Evolutionary conservation across 1,140 invertebrate species (phyloP).

Genomic region (Cyclargus thomasi): DNA sequence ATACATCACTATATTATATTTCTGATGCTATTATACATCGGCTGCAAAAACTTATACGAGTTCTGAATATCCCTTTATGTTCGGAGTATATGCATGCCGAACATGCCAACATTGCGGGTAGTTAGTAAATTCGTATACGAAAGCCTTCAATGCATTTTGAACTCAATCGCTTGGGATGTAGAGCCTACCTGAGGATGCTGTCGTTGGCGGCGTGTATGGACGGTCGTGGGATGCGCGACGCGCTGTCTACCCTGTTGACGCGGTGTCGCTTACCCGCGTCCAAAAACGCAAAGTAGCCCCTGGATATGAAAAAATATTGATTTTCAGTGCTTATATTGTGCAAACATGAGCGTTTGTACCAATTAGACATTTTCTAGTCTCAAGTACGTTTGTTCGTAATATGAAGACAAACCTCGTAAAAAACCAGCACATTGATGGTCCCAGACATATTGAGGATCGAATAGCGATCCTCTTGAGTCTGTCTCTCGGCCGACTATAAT

Average conservation of each 20-base stretch:
- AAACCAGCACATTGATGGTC: too few species aligned
- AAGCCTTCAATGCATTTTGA: constrained; percentile 24
- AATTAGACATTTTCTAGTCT: too few species aligned
- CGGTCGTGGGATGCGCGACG: constrained; percentile 51
- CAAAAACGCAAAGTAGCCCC: constrained; percentile 94
- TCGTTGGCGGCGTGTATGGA: constrained; percentile 83
- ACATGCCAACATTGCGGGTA: constrained; percentile 5
- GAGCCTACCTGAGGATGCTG: constrained; percentile 79
- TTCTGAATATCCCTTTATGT: neutral
- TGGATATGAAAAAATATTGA: constrained; percentile 60
- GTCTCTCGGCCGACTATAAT: too few species aligned
- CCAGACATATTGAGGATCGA: too few species aligned
- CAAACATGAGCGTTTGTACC: too few species aligned
- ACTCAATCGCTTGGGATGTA: neutral
- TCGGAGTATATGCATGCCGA: neutral
- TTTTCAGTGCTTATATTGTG: neutral
- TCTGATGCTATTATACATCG: neutral
- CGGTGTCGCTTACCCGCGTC: constrained; percentile 86
- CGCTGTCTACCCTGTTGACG: constrained; percentile 60
- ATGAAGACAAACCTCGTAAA: too few species aligned
- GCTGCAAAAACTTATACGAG: neutral
- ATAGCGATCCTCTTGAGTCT: too few species aligned
- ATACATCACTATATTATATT: neutral
- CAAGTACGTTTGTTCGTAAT: too few species aligned
- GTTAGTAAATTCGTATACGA: neutral